A percentile compares a stretch with the other conserved stretches of the same genome.
phyloP scores from a whole-genome alignment of 1,140 invertebrate species.

The Philopotamus ludificatus region DNA sequence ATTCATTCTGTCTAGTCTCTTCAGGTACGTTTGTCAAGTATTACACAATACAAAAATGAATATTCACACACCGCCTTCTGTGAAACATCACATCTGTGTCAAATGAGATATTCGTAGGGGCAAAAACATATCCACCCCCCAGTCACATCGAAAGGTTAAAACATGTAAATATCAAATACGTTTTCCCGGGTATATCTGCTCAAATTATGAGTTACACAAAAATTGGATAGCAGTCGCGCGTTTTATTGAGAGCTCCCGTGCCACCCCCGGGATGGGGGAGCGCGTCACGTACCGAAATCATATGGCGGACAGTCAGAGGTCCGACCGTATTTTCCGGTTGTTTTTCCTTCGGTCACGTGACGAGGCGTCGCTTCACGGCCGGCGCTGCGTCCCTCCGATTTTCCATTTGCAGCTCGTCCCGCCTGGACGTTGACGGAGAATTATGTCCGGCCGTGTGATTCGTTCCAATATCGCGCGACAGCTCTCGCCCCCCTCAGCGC shows the following conservation, averaged over 20 bases:
- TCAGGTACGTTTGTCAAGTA: too few species aligned
- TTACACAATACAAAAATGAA: too few species aligned
- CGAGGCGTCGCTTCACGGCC: not conserved
- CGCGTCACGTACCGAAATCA: not conserved
- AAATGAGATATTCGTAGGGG: too few species aligned
- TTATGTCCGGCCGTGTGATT: conserved; percentile 21
- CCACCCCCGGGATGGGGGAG: too few species aligned
- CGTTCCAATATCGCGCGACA: conserved; percentile 30
- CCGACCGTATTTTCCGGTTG: not conserved
- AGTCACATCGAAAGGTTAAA: too few species aligned
- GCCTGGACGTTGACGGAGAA: conserved; percentile 19
- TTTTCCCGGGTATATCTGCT: too few species aligned
- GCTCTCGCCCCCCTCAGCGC: conserved; percentile 4
- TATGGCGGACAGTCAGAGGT: not conserved
- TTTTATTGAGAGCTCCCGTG: not conserved
- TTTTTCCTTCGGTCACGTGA: not conserved
- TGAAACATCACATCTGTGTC: too few species aligned
- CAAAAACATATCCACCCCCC: too few species aligned
- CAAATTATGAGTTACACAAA: not conserved
- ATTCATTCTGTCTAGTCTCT: too few species aligned
- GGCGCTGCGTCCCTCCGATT: not conserved
- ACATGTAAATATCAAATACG: too few species aligned
- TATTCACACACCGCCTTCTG: too few species aligned
- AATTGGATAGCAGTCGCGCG: not conserved
- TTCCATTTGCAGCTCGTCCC: not conserved